Evolutionary conservation across 2,888 invertebrate species (phyloP).

Genomic region (Hirudinaria manillensis): DNA sequence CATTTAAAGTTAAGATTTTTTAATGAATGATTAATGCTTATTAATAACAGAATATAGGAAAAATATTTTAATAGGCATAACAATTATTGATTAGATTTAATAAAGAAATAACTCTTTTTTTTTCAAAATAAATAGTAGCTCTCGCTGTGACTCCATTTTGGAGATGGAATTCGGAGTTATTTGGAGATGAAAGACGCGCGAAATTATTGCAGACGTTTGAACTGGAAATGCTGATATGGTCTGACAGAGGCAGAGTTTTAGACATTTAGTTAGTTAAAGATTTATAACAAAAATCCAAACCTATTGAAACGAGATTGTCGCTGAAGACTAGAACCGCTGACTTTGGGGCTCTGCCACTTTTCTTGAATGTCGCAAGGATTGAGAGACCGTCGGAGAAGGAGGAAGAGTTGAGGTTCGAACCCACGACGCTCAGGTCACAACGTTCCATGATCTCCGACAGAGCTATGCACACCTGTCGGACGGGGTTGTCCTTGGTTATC

Average conservation of each 20-base stretch:
- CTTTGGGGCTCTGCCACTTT: background rate
- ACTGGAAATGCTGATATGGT: no score
- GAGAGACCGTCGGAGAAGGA: background rate
- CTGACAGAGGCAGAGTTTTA: background rate
- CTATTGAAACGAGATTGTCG: background rate
- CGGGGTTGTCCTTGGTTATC: no score
- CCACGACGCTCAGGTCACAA: background rate
- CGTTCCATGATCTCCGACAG: slow-evolving; percentile 1
- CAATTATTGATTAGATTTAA: background rate
- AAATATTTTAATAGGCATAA: background rate
- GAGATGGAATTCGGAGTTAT: background rate
- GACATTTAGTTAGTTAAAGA: background rate
- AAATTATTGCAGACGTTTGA: background rate
- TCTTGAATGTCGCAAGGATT: background rate
- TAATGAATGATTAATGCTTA: background rate
- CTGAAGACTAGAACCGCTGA: background rate
- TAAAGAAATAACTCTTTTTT: background rate
- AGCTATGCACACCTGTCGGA: slow-evolving; percentile 15
- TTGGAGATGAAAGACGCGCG: background rate
- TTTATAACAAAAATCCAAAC: background rate
- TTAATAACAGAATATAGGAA: background rate
- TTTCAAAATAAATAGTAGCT: background rate
- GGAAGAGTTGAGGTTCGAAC: slow-evolving; percentile 8
- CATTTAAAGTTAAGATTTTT: background rate
- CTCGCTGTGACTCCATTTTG: no score